Base-by-base conservation (phyloP, 2,888 invertebrate species). In the Amiota mariae region DNA sequence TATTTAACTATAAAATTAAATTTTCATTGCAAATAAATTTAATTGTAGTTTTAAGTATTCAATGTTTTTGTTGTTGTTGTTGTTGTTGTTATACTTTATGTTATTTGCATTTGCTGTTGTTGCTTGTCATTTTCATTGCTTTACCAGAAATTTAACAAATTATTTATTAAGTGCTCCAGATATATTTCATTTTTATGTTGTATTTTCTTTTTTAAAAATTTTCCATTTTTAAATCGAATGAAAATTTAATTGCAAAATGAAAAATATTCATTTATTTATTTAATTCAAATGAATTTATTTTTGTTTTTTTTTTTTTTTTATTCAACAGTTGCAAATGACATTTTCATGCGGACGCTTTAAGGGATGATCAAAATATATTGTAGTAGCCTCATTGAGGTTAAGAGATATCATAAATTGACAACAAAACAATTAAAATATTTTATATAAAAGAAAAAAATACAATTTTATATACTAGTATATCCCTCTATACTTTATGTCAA, bases 101-200 rank as follows among this genome's bases (percentile, higher is more conserved):
- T 49, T 61, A 36, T 61, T 70, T 70, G 36, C 15, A 24, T 57
- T 57, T 13, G 18, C 24, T n/a, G 20, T 70, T 54, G 47, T 15
- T 54, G 51, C 36, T 48, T 68, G 68, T 68, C 68, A 36, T 12
- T 63, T 36, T 24, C 70, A 73, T 46, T 59, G 68, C 77, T 72
- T 15, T 24, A 51, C 49, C 10, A 54, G 72, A 75, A 70, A 67
- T 76, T 76, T 70, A 73, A 76, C 75, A 75, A 81, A 79, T 81
- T 76, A 81, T 82, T 84, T 77, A 84, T 84, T 64, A 76, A 85
- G 82, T 77, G 80, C 70, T 73, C 73, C 79, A 76, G 9, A 13
- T 36, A 63, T 46, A 63, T 18, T n/a, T 63, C 18, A 59, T 59
- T 59, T 4, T 54, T 1, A 54, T 54, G 54, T 54, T 2, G 2